Evolutionary conservation across 2,888 invertebrate genomes (phyloP).

Genomic region (Trypoxylon attenuatum): DNA sequence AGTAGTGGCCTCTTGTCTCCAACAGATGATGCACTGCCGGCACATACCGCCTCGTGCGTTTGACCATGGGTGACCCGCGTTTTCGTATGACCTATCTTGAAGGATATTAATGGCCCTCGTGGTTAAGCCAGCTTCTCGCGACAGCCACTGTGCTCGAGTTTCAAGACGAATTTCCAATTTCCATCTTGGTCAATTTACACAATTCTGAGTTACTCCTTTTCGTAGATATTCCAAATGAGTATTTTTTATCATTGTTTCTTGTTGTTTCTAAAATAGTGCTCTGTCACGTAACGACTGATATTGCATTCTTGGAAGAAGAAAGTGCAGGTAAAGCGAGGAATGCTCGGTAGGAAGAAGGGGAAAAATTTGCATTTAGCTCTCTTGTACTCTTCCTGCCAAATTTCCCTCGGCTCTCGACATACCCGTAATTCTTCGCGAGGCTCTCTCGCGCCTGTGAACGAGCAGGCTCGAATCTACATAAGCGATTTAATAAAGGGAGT

Average conservation of each 20-base stretch:
- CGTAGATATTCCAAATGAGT: no score
- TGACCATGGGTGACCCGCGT: constrained; percentile 45
- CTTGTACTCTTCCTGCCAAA: constrained; percentile 9
- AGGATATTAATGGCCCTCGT: constrained; percentile 70
- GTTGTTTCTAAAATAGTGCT: constrained; percentile 11
- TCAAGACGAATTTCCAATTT: no score
- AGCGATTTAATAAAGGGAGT: constrained; percentile 40
- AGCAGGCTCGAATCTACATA: constrained; percentile 36
- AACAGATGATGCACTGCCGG: constrained; percentile 63
- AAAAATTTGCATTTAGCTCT: constrained; percentile 22
- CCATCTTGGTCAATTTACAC: no score
- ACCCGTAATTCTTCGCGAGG: neutral
- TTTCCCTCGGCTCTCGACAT: constrained; percentile 6
- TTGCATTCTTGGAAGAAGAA: constrained; percentile 10
- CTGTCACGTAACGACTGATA: neutral
- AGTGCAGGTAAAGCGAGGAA: constrained; percentile 5
- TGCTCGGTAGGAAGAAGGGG: neutral
- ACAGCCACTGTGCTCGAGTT: no score
- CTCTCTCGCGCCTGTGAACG: constrained; percentile 6
- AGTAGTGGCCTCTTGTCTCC: constrained; percentile 57
- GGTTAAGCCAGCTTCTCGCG: no score
- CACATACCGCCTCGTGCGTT: constrained; percentile 25
- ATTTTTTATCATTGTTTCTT: constrained; percentile 4
- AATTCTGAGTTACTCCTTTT: no score
- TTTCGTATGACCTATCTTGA: constrained; percentile 53